Evolutionary conservation across 2,888 invertebrate species (phyloP).

Genomic region (Stictocephala bisonia): DNA sequence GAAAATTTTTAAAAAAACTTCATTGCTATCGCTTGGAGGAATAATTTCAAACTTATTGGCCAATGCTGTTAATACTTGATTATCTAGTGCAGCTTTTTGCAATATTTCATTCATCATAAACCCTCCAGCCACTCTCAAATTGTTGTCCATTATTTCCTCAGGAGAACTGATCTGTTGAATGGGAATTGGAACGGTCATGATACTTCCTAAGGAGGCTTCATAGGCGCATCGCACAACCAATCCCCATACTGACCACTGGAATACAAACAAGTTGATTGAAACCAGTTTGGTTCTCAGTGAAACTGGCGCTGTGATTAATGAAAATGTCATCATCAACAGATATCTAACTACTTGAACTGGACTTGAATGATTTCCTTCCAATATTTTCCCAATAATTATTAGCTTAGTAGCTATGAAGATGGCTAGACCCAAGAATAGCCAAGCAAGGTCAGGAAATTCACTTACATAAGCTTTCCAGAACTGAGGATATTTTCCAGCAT

Average conservation of each 20-base stretch:
- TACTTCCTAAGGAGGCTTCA: slow-evolving; percentile 33
- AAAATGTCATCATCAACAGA: slow-evolving; percentile 4
- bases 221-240: slow-evolving; percentile 24
- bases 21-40: background rate
- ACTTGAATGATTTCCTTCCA: background rate
- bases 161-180: slow-evolving; percentile 18
- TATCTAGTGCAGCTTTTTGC: background rate
- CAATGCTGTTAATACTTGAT: background rate
- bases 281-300: background rate
- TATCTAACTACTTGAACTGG: background rate
- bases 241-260: slow-evolving; percentile 29
- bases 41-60: slow-evolving; percentile 27
- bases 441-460: slow-evolving; percentile 15
- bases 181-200: slow-evolving; percentile 23
- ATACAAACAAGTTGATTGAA: slow-evolving; percentile 1
- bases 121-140: slow-evolving; percentile 28
- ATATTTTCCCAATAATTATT: background rate
- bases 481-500: background rate
- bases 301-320: background rate
- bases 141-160: slow-evolving; percentile 9
- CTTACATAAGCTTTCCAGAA: slow-evolving; percentile 23
- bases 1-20: background rate
- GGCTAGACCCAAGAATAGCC: background rate
- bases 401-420: slow-evolving; percentile 1
- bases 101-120: slow-evolving; percentile 16